Evolutionary conservation across 2,113 vertebrate genomes (phyloP).

Genomic region (Menura novaehollandiae): DNA sequence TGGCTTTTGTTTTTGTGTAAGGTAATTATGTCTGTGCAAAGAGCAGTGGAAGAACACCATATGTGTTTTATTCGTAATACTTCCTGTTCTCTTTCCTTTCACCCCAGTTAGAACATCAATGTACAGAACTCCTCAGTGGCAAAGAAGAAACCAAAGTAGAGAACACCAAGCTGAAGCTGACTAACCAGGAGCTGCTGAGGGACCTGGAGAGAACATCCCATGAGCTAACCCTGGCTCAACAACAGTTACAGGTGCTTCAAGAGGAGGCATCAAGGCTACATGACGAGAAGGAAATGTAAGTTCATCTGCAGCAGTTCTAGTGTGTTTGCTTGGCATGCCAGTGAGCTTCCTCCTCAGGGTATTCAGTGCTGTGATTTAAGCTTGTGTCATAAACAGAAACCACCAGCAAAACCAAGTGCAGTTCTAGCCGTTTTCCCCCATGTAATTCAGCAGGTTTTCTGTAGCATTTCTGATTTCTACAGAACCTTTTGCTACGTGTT

Average conservation of each 20-base stretch:
- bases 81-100: neutral
- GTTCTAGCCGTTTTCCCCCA: neutral
- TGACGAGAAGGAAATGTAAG: constrained; percentile 89
- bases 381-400: neutral
- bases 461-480: neutral
- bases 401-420: neutral
- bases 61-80: neutral
- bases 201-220: constrained; percentile 79
- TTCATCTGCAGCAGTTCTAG: neutral
- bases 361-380: neutral
- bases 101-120: constrained; percentile 83
- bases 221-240: constrained; percentile 80
- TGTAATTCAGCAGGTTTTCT: neutral
- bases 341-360: neutral
- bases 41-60: neutral
- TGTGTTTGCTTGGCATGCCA: neutral
- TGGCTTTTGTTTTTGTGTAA: neutral
- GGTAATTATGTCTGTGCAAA: neutral
- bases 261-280: constrained; percentile 79
- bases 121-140: constrained; percentile 79
- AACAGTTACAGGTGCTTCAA: constrained; percentile 83
- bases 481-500: neutral
- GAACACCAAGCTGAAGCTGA: constrained; percentile 86
- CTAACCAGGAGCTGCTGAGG: constrained; percentile 82
- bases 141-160: constrained; percentile 83